phyloP scores from a whole-genome alignment of 2,888 invertebrate species.

The Mimumesa dahlbomi region DNA sequence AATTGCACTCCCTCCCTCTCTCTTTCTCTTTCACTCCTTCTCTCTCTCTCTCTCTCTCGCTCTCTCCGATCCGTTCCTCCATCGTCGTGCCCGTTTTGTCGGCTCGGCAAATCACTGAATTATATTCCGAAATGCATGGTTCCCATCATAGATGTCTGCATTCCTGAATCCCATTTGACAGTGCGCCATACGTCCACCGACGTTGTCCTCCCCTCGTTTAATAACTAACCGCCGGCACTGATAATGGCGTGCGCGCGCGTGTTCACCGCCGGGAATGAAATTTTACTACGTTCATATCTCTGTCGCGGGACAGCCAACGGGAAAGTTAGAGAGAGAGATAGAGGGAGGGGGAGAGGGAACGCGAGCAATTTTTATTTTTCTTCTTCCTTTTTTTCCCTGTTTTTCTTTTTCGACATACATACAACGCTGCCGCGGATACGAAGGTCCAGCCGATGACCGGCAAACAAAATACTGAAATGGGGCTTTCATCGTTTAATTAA shows the following conservation, averaged over 20 bases:
- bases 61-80: too few relatives aligned
- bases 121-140: neutral
- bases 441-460: neutral
- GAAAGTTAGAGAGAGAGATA: conserved; percentile 10
- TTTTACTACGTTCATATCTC: conserved; percentile 34
- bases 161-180: conserved; percentile 19
- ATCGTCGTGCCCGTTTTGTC: too few relatives aligned
- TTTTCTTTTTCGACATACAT: too few relatives aligned
- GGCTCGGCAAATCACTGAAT: too few relatives aligned
- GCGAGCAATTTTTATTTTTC: too few relatives aligned
- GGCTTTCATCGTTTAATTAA: conserved; percentile 44
- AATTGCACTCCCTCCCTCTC: too few relatives aligned
- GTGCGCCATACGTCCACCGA: neutral
- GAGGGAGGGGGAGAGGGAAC: neutral
- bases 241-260: conserved; percentile 26
- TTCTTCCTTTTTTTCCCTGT: too few relatives aligned
- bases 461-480: conserved; percentile 34
- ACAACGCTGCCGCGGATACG: neutral
- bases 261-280: conserved; percentile 30
- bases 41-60: too few relatives aligned
- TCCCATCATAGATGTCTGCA: neutral
- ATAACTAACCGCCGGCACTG: conserved; percentile 29
- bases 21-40: too few relatives aligned
- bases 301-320: neutral
- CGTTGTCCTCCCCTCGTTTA: conserved; percentile 35